Conservation (phyloP, 2,113 vertebrate genomes). For the Scytalopus superciliaris region DNA sequence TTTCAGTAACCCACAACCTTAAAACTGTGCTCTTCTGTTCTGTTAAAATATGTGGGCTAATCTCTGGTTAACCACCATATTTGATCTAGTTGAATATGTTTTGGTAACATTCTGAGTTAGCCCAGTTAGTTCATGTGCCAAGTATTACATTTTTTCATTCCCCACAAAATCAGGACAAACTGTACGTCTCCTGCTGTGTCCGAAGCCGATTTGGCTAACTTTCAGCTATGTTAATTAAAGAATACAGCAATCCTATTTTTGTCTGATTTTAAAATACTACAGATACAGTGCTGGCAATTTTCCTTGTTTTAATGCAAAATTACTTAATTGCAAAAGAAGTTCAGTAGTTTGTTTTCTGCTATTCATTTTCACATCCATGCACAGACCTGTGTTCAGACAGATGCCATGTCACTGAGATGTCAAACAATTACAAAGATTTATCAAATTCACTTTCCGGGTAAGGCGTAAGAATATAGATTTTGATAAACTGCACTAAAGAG, state of each 20-base stretch:
- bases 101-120: conserved; percentile 65
- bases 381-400: background rate
- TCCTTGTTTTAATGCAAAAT: conserved; percentile 50
- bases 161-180: conserved; percentile 73
- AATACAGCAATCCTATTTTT: conserved; percentile 73
- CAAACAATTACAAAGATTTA: background rate
- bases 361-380: background rate
- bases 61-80: conserved; percentile 53
- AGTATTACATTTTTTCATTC: conserved; percentile 71
- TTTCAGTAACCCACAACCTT: background rate
- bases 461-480: background rate
- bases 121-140: conserved; percentile 64
- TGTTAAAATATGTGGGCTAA: conserved; percentile 40
- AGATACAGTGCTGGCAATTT: conserved; percentile 40
- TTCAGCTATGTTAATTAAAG: conserved; percentile 75
- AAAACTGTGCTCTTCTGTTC: background rate
- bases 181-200: conserved; percentile 70
- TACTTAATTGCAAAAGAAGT: conserved; percentile 10
- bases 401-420: background rate
- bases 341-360: background rate
- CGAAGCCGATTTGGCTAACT: conserved; percentile 66
- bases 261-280: conserved; percentile 68
- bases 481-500: background rate
- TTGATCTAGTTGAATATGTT: conserved; percentile 59
- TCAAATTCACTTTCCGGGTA: background rate